Conservation (phyloP, 2,797 vertebrate genomes). For the Myotis myotis region DNA sequence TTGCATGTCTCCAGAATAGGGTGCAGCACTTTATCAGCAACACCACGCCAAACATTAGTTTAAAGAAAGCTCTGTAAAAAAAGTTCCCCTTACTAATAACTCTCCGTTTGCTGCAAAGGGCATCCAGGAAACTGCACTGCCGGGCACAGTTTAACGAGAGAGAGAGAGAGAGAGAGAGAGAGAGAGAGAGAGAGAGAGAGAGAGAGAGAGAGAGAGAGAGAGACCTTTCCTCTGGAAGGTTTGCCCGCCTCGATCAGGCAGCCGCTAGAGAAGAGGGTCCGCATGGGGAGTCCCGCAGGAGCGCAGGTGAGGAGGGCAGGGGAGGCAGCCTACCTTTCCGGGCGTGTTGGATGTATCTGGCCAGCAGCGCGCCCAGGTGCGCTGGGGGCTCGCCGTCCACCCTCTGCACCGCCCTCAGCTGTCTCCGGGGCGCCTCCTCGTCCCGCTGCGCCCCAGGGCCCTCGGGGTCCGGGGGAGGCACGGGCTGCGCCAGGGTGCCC, state of each 20-base stretch:
- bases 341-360: slow-evolving; percentile 91
- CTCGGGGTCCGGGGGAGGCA: slow-evolving; percentile 76
- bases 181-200: background rate
- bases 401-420: slow-evolving; percentile 80
- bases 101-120: background rate
- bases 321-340: slow-evolving; percentile 89
- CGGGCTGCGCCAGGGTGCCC: slow-evolving; percentile 88
- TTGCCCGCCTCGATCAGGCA: background rate
- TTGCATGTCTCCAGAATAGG: background rate
- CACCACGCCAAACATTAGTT: background rate
- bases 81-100: background rate
- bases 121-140: background rate
- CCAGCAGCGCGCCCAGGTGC: slow-evolving; percentile 90
- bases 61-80: background rate
- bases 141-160: fast-evolving
- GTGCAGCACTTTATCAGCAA: background rate
- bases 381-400: slow-evolving; percentile 87
- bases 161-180: background rate
- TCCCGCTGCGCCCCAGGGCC: slow-evolving; percentile 81
- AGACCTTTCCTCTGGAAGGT: background rate
- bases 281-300: background rate
- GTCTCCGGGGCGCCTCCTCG: slow-evolving; percentile 82
- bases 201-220: background rate
- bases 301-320: background rate
- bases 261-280: background rate